These are phyloP conservation scores for Tachysurus fulvidraco DNA, from an alignment of 2,113 vertebrate genomes.

Conservation along the genomic window DNA sequence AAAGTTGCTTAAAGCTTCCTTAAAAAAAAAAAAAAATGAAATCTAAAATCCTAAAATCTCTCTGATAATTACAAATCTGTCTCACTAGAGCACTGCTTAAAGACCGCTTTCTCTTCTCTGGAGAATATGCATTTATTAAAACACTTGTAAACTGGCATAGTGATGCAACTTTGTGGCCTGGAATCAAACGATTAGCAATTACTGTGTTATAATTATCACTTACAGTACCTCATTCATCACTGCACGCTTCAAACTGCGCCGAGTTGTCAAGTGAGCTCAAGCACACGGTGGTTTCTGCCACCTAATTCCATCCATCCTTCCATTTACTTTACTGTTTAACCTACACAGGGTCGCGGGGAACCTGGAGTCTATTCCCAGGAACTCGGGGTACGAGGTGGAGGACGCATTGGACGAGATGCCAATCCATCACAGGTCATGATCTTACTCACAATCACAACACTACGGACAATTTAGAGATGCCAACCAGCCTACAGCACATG, in stretches of 20 bases:
- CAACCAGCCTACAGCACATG: no score
- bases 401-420: no score
- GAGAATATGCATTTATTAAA: background rate
- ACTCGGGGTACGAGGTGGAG: no score
- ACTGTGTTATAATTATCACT: conserved; percentile 25
- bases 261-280: background rate
- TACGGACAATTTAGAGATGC: no score
- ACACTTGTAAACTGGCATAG: background rate
- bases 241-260: background rate
- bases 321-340: no score
- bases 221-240: background rate
- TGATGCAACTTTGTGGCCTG: background rate
- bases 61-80: background rate
- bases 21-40: background rate
- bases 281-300: background rate
- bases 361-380: no score
- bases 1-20: background rate
- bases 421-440: no score
- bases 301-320: no score
- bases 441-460: no score
- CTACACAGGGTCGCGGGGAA: no score
- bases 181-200: conserved; percentile 14
- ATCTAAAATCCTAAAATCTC: background rate
- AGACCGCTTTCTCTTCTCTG: conserved; percentile 1
- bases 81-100: background rate